Percentiles rank a stretch among this genome's conserved stretches.
Evolutionary conservation across 2,113 vertebrate species (phyloP).

Genomic region (Crotalus horridus): DNA sequence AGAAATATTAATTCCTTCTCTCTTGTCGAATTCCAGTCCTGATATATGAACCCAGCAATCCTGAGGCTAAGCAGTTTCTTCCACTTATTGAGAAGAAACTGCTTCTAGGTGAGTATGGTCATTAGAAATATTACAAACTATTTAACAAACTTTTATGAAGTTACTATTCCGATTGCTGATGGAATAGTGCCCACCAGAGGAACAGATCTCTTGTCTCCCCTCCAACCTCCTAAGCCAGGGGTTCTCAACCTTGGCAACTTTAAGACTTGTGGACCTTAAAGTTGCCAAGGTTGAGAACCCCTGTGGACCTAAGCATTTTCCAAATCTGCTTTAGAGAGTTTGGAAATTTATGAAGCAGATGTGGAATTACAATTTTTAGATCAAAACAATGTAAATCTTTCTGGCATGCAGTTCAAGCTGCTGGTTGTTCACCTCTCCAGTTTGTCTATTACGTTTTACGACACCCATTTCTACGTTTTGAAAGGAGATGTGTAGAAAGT

Average conservation of each 20-base stretch:
- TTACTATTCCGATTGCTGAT: neutral
- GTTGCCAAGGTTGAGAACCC: too few species aligned
- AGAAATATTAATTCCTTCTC: conserved; percentile 10
- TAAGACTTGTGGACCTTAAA: too few species aligned
- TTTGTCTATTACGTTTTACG: neutral
- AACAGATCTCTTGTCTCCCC: neutral
- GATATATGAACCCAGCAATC: conserved; percentile 79
- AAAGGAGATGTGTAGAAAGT: neutral
- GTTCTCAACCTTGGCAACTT: too few species aligned
- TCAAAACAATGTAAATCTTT: neutral
- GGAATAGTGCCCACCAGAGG: neutral
- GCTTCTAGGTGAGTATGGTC: conserved; percentile 65
- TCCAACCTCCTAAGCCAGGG: too few species aligned
- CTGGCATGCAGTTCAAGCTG: neutral
- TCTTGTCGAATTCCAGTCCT: conserved; percentile 72
- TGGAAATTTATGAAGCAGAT: neutral
- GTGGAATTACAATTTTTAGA: neutral
- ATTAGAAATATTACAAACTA: neutral
- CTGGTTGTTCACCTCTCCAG: neutral
- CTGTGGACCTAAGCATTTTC: too few species aligned
- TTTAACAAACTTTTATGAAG: conserved; percentile 15
- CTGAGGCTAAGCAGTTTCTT: conserved; percentile 75
- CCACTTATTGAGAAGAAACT: conserved; percentile 77
- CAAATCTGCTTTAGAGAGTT: neutral
- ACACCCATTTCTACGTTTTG: neutral